Evolutionary conservation across 2,113 vertebrate species (phyloP).

Genomic region (Pseudonaja textilis): DNA sequence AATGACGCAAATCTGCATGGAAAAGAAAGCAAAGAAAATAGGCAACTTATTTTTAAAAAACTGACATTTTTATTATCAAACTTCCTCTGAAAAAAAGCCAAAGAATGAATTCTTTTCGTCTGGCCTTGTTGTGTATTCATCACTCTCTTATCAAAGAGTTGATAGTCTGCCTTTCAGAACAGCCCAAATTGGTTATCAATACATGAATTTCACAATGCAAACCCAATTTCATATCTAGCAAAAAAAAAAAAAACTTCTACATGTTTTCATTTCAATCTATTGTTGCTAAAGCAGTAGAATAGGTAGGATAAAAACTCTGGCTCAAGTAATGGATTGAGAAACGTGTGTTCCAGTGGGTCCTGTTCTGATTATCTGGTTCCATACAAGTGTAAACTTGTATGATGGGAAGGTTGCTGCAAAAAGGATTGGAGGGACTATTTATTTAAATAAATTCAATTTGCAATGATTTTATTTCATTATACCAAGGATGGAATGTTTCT

Average conservation of each 20-base stretch:
- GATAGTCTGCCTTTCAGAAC: neutral
- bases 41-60: conserved; percentile 25
- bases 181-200: neutral
- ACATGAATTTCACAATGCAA: neutral
- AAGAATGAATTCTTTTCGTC: neutral
- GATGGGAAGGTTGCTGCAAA: neutral
- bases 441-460: neutral
- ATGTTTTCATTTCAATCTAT: neutral
- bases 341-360: neutral
- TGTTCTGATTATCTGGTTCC: neutral
- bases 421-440: neutral
- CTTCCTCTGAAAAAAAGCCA: neutral
- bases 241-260: neutral
- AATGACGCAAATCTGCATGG: neutral
- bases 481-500: neutral
- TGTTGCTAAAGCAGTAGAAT: neutral
- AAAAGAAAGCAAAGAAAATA: conserved; percentile 7
- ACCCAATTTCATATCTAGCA: neutral
- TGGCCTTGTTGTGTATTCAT: too few species aligned
- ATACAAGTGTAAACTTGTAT: too few species aligned
- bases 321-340: neutral
- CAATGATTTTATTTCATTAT: neutral
- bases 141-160: neutral
- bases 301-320: neutral
- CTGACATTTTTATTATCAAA: neutral